Base-by-base conservation (phyloP, 1,140 invertebrate genomes). In the Ylistrum balloti region DNA sequence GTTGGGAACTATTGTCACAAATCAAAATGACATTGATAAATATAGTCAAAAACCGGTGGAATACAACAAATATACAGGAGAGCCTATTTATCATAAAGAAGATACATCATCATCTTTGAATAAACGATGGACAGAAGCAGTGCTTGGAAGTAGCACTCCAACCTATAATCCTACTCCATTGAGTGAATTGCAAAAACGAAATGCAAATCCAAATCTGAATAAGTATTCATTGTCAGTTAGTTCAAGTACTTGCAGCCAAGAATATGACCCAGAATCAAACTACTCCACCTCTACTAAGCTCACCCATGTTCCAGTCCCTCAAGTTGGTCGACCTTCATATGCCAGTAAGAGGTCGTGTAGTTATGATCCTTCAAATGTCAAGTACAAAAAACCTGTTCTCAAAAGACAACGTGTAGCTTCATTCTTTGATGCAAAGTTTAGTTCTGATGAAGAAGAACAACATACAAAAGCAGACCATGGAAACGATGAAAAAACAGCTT, bases 151-250 rank as follows among this genome's bases (percentile, higher is more conserved):
- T 74, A 28, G 1, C n/a, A 74, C 56, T 17, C 96, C 97, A 87
- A 94, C 95, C 89, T 97, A 97, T 92, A 97, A 97, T 94, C 97
- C 97, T 20, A 97, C 97, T 0, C 97, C 97, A 0, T 74, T 35
- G 33, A 34, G 88, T 85, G n/a, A 88, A 85, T 88, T 56, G 85
- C 34, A 88, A 85, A 35, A 85, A 15, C 33, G 86, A 86, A 86
- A 86, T 33, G 86, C 86, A 86, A 38, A 86, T 86, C 33, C 33
- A 86, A 86, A 17, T 38, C 9, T 34, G 34, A 33, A 33, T 7
- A 86, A 86, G 15, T 86, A 86, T 86, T 34, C 86, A 74, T 74
- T 74, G 56, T 74, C n/a, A 9, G 56, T n/a, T 28, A 74, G 56
- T 74, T 28, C 56, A 28, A 74, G 22, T 28, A 28, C 56, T 74